A percentile compares a stretch with the other conserved stretches of the same genome.
Evolutionary conservation across 2,888 invertebrate species (phyloP).

Genomic region (Sesia apiformis): DNA sequence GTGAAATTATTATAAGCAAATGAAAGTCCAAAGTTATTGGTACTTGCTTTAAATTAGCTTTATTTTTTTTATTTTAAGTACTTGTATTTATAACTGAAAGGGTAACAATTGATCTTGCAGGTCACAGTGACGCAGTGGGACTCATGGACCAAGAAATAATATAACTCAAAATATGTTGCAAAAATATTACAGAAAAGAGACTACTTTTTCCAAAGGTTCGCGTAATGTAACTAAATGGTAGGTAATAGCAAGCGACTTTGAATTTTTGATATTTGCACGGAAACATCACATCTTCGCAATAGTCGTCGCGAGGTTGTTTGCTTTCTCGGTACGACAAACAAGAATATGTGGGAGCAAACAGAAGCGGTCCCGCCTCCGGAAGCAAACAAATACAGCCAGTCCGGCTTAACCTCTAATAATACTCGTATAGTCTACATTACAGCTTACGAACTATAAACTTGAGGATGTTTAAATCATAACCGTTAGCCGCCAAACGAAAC

Average conservation of each 20-base stretch:
- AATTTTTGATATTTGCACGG: slow-evolving; percentile 18
- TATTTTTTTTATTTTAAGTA: no score
- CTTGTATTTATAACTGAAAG: no score
- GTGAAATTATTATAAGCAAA: neutral
- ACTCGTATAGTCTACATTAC: neutral
- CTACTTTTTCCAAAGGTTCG: no score
- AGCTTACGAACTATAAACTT: no score
- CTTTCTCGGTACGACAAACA: slow-evolving; percentile 34
- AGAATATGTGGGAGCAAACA: slow-evolving; percentile 36
- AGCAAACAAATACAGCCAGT: slow-evolving; percentile 23
- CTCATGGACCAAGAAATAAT: no score
- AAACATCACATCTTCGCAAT: slow-evolving; percentile 18
- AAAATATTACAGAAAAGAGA: no score
- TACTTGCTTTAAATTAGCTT: neutral
- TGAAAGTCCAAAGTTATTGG: neutral
- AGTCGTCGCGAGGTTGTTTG: slow-evolving; percentile 26
- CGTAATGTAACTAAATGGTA: neutral
- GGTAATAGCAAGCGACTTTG: slow-evolving; percentile 9
- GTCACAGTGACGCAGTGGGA: no score
- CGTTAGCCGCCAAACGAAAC: neutral
- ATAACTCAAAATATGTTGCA: no score
- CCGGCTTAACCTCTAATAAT: slow-evolving; percentile 12
- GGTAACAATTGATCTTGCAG: no score
- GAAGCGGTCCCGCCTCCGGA: slow-evolving; percentile 13
- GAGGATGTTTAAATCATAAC: no score